Percentiles rank a stretch among this genome's conserved stretches.
phyloP scores from a whole-genome alignment of 2,888 invertebrate genomes.

The Pocota personata region DNA sequence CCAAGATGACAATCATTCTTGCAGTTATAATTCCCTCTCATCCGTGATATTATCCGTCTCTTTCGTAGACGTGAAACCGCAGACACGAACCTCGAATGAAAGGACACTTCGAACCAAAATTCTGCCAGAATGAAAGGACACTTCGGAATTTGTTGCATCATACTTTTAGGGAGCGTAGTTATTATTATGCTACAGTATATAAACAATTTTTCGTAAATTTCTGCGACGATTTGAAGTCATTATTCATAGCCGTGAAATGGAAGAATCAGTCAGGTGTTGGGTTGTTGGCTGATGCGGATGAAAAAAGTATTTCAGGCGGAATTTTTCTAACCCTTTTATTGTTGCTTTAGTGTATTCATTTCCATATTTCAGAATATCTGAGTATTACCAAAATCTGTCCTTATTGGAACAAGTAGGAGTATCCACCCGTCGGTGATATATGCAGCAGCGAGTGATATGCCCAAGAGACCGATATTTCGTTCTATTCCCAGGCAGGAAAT shows the following conservation, averaged over 20 bases:
- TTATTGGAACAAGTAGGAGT: too few relatives aligned
- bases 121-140: too few relatives aligned
- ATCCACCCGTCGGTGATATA: background rate
- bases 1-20: too few relatives aligned
- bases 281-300: background rate
- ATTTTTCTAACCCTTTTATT: background rate
- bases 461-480: background rate
- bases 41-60: too few relatives aligned
- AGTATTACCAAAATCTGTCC: background rate
- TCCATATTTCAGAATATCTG: background rate
- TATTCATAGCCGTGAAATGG: background rate
- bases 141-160: too few relatives aligned
- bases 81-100: too few relatives aligned
- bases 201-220: too few relatives aligned
- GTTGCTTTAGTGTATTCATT: background rate
- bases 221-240: background rate
- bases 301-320: background rate
- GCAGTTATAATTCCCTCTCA: too few relatives aligned
- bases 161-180: too few relatives aligned
- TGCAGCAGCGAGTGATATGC: background rate
- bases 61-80: too few relatives aligned
- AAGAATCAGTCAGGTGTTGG: background rate
- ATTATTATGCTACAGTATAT: too few relatives aligned
- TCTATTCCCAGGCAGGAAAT: background rate
- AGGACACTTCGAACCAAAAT: too few relatives aligned